Conservation (phyloP, 1,140 invertebrate species). For the Lordiphosa stackelbergi region DNA sequence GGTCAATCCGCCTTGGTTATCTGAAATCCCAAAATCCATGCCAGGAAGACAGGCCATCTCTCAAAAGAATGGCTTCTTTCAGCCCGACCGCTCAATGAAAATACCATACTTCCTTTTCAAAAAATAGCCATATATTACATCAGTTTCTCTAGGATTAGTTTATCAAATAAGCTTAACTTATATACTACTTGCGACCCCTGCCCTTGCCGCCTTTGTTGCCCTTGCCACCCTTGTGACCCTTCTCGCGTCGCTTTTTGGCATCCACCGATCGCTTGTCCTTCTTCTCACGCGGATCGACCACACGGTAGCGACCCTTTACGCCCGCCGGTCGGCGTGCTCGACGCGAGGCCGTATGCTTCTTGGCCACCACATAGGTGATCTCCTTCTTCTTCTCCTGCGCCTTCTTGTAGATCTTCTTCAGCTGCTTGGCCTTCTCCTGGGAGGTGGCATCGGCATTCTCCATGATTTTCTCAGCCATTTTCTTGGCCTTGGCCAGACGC, state of each 20-base stretch:
- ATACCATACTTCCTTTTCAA: too few relatives aligned
- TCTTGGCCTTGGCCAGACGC: conserved; percentile 95
- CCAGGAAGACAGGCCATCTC: too few relatives aligned
- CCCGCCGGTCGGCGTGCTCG: conserved; percentile 87
- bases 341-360: conserved; percentile 90
- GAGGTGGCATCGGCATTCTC: conserved; percentile 94
- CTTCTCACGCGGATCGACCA: conserved; percentile 97
- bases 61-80: too few relatives aligned
- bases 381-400: conserved; percentile 92
- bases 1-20: too few relatives aligned
- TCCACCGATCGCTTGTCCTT: conserved; percentile 90
- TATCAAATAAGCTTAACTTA: too few relatives aligned
- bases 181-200: conserved; percentile 14
- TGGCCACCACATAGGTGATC: conserved; percentile 95
- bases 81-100: too few relatives aligned
- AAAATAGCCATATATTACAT: too few relatives aligned
- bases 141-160: too few relatives aligned
- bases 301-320: conserved; percentile 93
- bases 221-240: conserved; percentile 37
- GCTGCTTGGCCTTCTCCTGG: conserved; percentile 93
- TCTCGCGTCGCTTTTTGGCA: conserved; percentile 78
- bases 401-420: conserved; percentile 96
- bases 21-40: too few relatives aligned
- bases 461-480: conserved; percentile 94
- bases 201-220: conserved; percentile 15